Percentiles rank a stretch among this genome's conserved stretches.
Conservation (phyloP, 2,888 invertebrate genomes). For the Andrena chrysosceles region DNA sequence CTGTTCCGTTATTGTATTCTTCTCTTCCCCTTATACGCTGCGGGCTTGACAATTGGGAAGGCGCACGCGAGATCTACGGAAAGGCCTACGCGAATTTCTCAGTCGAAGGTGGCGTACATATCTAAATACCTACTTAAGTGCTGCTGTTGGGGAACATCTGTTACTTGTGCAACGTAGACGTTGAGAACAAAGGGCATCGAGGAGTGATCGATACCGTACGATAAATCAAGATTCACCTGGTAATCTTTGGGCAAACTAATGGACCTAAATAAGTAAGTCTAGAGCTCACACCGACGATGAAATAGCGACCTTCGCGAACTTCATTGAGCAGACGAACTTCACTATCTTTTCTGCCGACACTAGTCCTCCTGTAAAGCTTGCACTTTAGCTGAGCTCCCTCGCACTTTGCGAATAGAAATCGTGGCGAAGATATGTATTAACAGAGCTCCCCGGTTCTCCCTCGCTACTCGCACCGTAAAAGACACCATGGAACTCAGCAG, state of each 20-base stretch:
- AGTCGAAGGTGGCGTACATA: neutral
- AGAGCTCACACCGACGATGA: too few relatives aligned
- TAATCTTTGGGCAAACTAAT: neutral
- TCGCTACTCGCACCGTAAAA: too few relatives aligned
- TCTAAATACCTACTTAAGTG: neutral
- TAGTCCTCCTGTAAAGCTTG: too few relatives aligned
- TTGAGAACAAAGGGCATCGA: conserved; percentile 18
- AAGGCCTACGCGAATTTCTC: neutral
- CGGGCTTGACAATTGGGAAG: conserved; percentile 19
- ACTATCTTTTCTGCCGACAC: too few relatives aligned
- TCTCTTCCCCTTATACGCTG: neutral
- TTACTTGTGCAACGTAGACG: neutral
- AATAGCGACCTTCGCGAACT: too few relatives aligned
- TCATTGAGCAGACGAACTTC: too few relatives aligned
- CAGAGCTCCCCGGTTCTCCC: too few relatives aligned
- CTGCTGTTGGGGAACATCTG: conserved; percentile 33
- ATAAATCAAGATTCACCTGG: neutral
- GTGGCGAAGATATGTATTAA: too few relatives aligned
- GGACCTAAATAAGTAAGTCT: too few relatives aligned
- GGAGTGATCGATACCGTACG: neutral
- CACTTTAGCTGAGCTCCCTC: too few relatives aligned
- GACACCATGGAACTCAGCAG: neutral
- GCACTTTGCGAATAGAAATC: too few relatives aligned
- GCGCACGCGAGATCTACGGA: conserved; percentile 26
- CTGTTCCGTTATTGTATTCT: conserved; percentile 12